These are phyloP conservation scores for Pantelozetes paolii DNA, from an alignment of 2,888 invertebrate species.

Conservation along the genomic window DNA sequence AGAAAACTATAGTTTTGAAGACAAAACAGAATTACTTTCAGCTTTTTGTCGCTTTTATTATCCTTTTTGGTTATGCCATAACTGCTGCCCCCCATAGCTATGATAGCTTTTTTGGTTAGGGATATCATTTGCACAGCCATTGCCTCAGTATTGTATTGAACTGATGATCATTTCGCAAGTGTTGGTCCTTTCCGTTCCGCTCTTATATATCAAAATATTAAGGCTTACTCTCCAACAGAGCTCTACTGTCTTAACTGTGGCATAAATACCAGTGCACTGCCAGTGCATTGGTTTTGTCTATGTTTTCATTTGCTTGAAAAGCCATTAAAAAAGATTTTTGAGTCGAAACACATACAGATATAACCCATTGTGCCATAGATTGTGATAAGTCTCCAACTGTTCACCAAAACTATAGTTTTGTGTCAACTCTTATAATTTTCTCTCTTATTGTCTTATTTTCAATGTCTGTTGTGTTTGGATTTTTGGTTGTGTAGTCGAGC, in stretches of 20 bases:
- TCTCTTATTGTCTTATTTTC: conserved; percentile 28
- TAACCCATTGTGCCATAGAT: conserved; percentile 28
- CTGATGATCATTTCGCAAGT: conserved; percentile 30
- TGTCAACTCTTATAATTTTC: conserved; percentile 24
- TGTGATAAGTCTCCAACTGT: conserved; percentile 30
- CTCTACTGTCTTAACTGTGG: conserved; percentile 7
- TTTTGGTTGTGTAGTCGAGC: neutral
- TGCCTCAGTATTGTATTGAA: neutral
- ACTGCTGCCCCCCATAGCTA: conserved; percentile 23
- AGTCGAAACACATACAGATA: neutral
- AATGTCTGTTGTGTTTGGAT: conserved; percentile 25
- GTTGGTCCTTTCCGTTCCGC: conserved; percentile 12
- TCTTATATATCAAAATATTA: conserved; percentile 25
- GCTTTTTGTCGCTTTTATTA: conserved; percentile 22
- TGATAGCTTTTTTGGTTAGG: conserved; percentile 14
- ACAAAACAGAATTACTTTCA: neutral
- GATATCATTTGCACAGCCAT: conserved; percentile 12
- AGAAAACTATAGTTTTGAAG: neutral
- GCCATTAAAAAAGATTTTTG: conserved; percentile 35
- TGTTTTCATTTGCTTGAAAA: neutral
- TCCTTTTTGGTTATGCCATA: conserved; percentile 8
- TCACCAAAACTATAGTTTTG: neutral
- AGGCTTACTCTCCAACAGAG: conserved; percentile 33
- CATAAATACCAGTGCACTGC: neutral
- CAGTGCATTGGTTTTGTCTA: neutral